These are phyloP conservation scores for Epinephelus lanceolatus DNA, from an alignment of 2,113 vertebrate species.

Conservation along the genomic window DNA sequence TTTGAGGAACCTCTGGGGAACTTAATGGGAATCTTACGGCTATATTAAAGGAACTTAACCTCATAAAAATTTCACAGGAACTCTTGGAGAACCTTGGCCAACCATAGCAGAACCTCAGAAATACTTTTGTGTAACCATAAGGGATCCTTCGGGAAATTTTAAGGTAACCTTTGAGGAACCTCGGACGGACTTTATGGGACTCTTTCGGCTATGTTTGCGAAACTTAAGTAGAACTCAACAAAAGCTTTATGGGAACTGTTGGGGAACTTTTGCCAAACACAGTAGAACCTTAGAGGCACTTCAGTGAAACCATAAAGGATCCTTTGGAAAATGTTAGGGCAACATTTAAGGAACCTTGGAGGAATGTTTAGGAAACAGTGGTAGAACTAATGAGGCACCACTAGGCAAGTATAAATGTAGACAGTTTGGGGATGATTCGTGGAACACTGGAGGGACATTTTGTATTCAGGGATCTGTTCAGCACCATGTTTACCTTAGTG, in stretches of 20 bases:
- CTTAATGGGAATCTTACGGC: too few relatives aligned
- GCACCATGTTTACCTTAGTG: neutral
- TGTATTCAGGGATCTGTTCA: slow-evolving; percentile 4
- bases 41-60: too few relatives aligned
- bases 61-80: too few relatives aligned
- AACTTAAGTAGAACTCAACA: too few relatives aligned
- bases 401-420: neutral
- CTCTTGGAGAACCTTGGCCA: too few relatives aligned
- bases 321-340: neutral
- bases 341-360: neutral
- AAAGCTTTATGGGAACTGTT: neutral
- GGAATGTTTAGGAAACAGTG: neutral
- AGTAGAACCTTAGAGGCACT: neutral
- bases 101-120: too few relatives aligned
- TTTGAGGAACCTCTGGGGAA: too few relatives aligned
- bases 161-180: too few relatives aligned
- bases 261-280: neutral
- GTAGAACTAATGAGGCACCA: neutral
- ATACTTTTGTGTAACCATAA: too few relatives aligned
- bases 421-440: neutral
- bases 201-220: too few relatives aligned
- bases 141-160: too few relatives aligned
- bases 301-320: neutral
- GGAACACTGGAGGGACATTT: neutral
- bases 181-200: too few relatives aligned